Evolutionary conservation across 2,888 invertebrate genomes (phyloP), one percentile per base, ranked within the genome.

Genomic region (Epinotia ramella): DNA sequence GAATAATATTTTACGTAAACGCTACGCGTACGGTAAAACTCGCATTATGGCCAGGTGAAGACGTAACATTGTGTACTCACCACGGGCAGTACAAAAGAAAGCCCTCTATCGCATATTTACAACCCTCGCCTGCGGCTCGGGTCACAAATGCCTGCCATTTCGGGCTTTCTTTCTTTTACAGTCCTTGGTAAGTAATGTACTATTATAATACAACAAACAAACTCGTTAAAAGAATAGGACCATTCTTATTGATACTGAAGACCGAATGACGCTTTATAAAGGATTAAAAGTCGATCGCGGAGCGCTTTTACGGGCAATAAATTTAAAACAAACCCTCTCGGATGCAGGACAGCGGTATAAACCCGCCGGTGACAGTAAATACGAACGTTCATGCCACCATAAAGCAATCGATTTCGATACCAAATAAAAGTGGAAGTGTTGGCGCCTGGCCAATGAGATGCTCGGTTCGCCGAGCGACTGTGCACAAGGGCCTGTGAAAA

Each of bases 381-480:
- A 86, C 81, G 86, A 88, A 85, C 87, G 84, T 91, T 93, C 90
- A 92, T 86, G 86, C 82, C 81, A 84, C 86, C 86, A 88, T 93
- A 91, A 92, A 93, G 85, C 90, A 89, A 92, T 93, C 91, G 90
- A 92, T 91, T 87, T 82, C 82, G 84, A 87, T 87, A 87, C 86
- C 84, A 84, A 90, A 91, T 91, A 90, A 91, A 91, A 89, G 88
- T 89, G 81, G 84, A 86, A 89, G 86, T 87, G 84, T 89, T 93
- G 93, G 93, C 91, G 84, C 78, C 63, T 79, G 82, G 91, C 93
- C 94, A 93, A 91, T 90, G 86, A 90, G 87, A 87, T 83, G 86
- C 84, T 84, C 86, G 81, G 82, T 82, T 86, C 79, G 83, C 80
- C 83, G 81, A 84, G 82, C 80, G 85, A 85, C 83, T 81, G 82